These are phyloP conservation scores for Tetrapedia diversipes DNA, from an alignment of 2,888 invertebrate species.

Conservation along the genomic window DNA sequence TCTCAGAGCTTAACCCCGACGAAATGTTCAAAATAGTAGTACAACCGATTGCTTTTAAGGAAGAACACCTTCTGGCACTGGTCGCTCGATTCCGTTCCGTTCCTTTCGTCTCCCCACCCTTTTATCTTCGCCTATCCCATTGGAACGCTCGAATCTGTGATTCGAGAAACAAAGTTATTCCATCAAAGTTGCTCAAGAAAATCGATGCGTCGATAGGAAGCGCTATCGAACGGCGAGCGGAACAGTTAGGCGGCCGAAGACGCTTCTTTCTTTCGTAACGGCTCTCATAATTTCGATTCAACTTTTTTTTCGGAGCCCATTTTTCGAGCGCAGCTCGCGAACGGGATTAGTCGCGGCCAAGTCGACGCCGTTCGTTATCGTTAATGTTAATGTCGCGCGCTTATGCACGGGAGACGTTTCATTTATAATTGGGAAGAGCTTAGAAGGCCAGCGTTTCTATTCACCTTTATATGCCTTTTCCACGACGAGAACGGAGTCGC, in stretches of 20 bases:
- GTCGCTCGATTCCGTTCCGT: conserved; percentile 40
- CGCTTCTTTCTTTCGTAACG: conserved; percentile 2
- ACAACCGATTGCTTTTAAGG: conserved; percentile 81
- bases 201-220: conserved; percentile 25
- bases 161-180: conserved; percentile 38
- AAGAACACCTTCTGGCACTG: conserved; percentile 59
- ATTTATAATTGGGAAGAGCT: conserved; percentile 56
- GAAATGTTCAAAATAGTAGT: conserved; percentile 80
- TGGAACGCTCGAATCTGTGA: conserved; percentile 17
- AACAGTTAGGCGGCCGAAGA: conserved; percentile 8
- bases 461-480: conserved; percentile 32
- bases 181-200: conserved; percentile 40
- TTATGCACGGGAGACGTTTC: conserved; percentile 46
- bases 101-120: not conserved
- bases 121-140: conserved; percentile 14
- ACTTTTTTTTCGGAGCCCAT: conserved; percentile 14
- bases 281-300: not conserved
- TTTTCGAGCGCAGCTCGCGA: conserved; percentile 38
- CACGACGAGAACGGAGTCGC: not conserved
- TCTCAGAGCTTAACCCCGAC: conserved; percentile 75
- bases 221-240: not conserved
- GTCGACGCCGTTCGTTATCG: conserved; percentile 59
- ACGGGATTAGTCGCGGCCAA: conserved; percentile 56
- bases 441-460: conserved; percentile 38
- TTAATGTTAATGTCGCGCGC: conserved; percentile 58